These are phyloP conservation scores for Drosophila nigromelanica DNA, from an alignment of 1,140 invertebrate genomes.

Conservation along the genomic window DNA sequence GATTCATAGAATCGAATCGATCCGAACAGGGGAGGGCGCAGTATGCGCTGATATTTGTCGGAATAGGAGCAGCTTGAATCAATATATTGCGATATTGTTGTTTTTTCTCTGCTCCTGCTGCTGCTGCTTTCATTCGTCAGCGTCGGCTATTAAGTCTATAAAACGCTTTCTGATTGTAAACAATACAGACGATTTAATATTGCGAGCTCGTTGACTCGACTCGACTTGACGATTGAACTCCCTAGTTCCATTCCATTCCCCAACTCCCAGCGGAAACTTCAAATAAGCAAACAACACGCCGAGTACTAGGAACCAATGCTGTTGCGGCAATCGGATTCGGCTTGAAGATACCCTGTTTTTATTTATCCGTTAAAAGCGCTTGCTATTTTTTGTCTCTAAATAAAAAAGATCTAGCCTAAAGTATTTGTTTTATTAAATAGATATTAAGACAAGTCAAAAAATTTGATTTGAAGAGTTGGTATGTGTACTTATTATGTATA, in stretches of 20 bases:
- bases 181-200: conserved; percentile 82
- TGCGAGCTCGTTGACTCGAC: conserved; percentile 63
- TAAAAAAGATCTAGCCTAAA: too few relatives aligned
- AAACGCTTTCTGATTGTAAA: conserved; percentile 81
- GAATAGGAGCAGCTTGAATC: conserved; percentile 63
- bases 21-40: background rate
- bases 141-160: conserved; percentile 74
- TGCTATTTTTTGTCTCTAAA: too few relatives aligned
- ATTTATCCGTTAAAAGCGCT: background rate
- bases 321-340: background rate
- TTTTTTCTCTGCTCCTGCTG: conserved; percentile 6
- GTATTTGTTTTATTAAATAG: too few relatives aligned
- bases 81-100: conserved; percentile 54
- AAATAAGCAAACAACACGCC: conserved; percentile 80
- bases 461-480: too few relatives aligned
- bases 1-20: conserved; percentile 38
- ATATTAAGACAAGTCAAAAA: too few relatives aligned
- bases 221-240: conserved; percentile 31
- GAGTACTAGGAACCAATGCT: conserved; percentile 64
- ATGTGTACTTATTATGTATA: too few relatives aligned
- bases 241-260: conserved; percentile 42
- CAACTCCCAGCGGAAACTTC: conserved; percentile 76
- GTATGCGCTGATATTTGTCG: conserved; percentile 34
- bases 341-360: background rate
- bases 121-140: conserved; percentile 39